phyloP scores from a whole-genome alignment of 2,113 vertebrate species.

The Thunnus maccoyii region DNA sequence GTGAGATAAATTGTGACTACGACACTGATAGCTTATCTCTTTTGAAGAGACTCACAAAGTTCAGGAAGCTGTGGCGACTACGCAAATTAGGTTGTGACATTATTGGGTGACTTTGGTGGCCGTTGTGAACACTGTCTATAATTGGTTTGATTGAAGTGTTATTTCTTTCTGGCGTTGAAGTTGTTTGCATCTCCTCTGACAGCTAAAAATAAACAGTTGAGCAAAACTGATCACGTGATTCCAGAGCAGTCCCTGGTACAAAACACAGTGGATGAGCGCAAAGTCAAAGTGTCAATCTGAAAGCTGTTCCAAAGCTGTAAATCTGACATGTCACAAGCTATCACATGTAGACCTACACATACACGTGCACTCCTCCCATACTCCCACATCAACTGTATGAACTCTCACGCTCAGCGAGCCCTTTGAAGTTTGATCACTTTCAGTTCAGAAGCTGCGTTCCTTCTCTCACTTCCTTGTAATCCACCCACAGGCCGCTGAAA shows the following conservation, averaged over 20 bases:
- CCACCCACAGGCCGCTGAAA: slow-evolving; percentile 57
- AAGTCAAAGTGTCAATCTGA: not conserved
- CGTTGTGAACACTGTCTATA: not conserved
- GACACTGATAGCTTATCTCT: not conserved
- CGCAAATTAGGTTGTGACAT: not conserved
- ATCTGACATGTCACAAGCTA: slow-evolving; percentile 5
- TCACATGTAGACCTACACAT: slow-evolving; percentile 40
- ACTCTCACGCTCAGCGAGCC: not conserved
- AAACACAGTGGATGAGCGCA: not conserved
- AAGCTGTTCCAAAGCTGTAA: not conserved
- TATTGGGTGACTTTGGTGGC: not conserved
- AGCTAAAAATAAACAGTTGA: not conserved
- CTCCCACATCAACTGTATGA: slow-evolving; percentile 6
- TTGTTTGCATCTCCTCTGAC: not conserved
- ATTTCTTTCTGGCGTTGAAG: not conserved
- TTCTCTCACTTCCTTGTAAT: slow-evolving; percentile 47
- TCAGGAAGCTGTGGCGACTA: not conserved
- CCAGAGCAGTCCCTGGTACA: not conserved
- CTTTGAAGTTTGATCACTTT: slow-evolving; percentile 65
- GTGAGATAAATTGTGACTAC: not conserved
- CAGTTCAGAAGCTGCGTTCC: slow-evolving; percentile 21
- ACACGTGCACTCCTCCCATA: slow-evolving; percentile 11
- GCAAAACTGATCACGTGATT: not conserved
- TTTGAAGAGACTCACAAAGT: not conserved
- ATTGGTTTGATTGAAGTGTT: not conserved